phyloP scores from a whole-genome alignment of 2,888 invertebrate genomes.

The Brachycybe producta region DNA sequence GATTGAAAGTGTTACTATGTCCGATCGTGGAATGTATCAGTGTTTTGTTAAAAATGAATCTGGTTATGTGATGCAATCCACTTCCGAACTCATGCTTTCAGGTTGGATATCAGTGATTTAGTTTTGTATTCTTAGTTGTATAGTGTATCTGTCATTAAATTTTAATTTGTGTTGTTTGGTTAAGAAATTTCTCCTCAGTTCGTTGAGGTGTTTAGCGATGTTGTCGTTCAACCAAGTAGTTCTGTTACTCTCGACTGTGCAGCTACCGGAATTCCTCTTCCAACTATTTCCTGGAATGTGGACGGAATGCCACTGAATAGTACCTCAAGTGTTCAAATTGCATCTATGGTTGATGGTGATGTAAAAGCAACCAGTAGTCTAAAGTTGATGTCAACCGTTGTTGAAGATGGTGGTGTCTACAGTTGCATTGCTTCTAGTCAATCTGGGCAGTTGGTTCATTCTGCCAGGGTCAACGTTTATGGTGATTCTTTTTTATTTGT shows the following conservation, averaged over 20 bases:
- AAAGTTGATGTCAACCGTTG: neutral
- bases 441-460: neutral
- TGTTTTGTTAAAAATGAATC: no score
- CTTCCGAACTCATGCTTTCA: no score
- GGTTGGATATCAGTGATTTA: no score
- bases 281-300: conserved; percentile 6
- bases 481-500: no score
- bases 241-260: neutral
- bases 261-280: conserved; percentile 1
- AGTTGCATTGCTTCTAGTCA: conserved; percentile 3
- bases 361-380: neutral
- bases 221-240: neutral
- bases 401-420: conserved; percentile 13
- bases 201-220: conserved; percentile 1
- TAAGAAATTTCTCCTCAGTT: conserved; percentile 14
- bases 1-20: conserved; percentile 29
- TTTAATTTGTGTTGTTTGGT: no score
- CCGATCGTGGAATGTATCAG: no score
- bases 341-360: neutral
- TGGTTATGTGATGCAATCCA: no score
- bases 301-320: neutral
- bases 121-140: no score
- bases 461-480: conserved; percentile 2
- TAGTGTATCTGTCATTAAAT: no score
- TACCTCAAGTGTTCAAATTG: neutral